These are phyloP conservation scores for Dromococcyx pavoninus DNA, from an alignment of 2,797 vertebrate species.

Conservation along the genomic window DNA sequence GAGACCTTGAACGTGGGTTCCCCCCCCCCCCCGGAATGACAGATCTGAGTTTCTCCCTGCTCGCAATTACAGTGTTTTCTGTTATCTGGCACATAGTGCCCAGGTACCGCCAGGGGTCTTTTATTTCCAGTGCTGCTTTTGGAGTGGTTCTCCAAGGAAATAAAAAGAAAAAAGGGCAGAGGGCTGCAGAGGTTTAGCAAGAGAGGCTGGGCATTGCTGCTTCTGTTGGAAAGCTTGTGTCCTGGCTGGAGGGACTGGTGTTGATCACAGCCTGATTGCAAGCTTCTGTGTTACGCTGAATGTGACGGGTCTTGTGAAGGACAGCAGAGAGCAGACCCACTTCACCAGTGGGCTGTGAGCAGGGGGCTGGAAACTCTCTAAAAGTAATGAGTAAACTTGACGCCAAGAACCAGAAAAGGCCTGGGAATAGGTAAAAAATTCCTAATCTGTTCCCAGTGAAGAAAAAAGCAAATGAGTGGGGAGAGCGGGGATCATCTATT, in stretches of 20 bases:
- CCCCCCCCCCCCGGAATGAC: not conserved
- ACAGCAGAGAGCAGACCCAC: not conserved
- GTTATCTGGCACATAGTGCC: not conserved
- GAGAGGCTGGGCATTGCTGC: not conserved
- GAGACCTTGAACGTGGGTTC: slow-evolving; percentile 48
- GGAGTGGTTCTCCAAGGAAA: not conserved
- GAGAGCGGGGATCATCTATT: not conserved
- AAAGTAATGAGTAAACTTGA: not conserved
- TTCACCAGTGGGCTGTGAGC: not conserved
- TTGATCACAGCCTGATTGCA: accelerated
- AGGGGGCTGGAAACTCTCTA: accelerated
- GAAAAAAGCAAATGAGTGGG: not conserved
- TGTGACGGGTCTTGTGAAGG: not conserved
- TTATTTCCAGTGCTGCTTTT: not conserved
- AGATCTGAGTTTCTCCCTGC: not conserved
- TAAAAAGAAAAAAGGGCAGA: not conserved
- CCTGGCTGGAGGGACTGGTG: not conserved
- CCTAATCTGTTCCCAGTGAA: not conserved
- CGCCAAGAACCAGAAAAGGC: not conserved
- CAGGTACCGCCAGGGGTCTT: not conserved
- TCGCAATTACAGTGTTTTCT: not conserved
- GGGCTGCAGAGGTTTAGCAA: not conserved
- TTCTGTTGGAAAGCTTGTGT: not conserved
- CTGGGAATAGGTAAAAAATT: not conserved
- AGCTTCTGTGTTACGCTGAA: not conserved